These are phyloP conservation scores for Dinoponera quadriceps DNA, from an alignment of 1,140 invertebrate genomes.

Conservation along the genomic window DNA sequence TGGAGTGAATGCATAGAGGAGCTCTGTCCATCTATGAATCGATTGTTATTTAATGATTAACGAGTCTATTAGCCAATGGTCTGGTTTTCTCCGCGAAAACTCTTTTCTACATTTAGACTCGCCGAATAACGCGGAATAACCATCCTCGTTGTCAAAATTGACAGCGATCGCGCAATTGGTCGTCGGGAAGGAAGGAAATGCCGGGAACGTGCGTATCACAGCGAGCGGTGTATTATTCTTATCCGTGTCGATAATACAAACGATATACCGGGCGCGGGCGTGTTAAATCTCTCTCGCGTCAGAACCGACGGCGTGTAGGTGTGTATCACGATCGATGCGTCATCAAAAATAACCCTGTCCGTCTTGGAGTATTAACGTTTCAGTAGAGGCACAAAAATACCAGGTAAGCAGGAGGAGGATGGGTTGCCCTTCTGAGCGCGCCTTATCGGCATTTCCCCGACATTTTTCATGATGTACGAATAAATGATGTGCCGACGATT, in stretches of 20 bases:
- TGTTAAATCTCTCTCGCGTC: constrained; percentile 9
- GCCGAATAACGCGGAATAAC: neutral
- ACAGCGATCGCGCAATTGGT: constrained; percentile 12
- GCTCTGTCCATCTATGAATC: constrained; percentile 17
- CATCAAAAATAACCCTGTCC: constrained; percentile 32
- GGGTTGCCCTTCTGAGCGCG: too few relatives aligned
- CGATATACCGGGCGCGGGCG: neutral
- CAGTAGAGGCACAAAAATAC: constrained; percentile 11
- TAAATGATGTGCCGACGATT: neutral
- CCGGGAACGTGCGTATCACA: neutral
- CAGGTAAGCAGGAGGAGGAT: too few relatives aligned
- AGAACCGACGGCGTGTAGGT: neutral
- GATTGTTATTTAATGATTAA: constrained; percentile 39
- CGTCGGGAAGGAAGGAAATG: neutral
- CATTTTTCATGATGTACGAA: neutral
- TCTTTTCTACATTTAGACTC: neutral
- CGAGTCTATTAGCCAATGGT: neutral
- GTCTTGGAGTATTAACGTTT: constrained; percentile 25
- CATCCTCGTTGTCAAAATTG: neutral
- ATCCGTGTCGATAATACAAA: constrained; percentile 38
- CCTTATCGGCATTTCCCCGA: neutral
- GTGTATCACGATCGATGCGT: constrained; percentile 34
- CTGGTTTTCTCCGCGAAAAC: neutral
- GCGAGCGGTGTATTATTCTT: constrained; percentile 31
- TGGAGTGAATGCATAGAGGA: neutral